phyloP scores from a whole-genome alignment of 1,140 invertebrate species.

The Steinernema khuongi region DNA sequence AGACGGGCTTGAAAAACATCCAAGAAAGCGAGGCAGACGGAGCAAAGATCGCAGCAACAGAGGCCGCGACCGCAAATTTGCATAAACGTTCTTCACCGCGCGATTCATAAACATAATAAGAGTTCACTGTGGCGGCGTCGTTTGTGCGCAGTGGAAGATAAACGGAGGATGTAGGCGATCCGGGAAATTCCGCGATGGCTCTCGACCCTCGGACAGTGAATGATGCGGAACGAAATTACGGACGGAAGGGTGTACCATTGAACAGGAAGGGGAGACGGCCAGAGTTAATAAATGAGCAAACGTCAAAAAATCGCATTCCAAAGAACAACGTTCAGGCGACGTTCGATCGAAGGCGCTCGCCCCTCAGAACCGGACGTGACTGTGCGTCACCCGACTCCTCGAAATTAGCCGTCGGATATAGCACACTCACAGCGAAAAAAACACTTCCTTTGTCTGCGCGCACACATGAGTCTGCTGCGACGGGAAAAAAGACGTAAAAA shows the following conservation, averaged over 20 bases:
- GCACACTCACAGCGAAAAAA: background rate
- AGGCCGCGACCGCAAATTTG: constrained; percentile 1
- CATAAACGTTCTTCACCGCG: background rate
- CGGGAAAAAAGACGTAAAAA: background rate
- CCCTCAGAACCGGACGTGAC: background rate
- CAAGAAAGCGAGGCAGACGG: constrained; percentile 14
- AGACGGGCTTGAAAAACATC: constrained; percentile 16
- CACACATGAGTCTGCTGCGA: no score
- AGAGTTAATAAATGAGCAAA: background rate
- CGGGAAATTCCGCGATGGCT: constrained; percentile 13
- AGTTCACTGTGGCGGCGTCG: background rate
- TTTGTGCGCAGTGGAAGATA: background rate
- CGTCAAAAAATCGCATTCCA: background rate
- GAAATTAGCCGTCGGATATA: background rate
- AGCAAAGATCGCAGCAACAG: constrained; percentile 12
- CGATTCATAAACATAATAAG: constrained; percentile 12
- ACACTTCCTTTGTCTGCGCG: background rate
- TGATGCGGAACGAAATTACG: background rate
- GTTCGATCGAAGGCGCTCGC: background rate
- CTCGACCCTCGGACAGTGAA: background rate
- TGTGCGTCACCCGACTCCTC: background rate
- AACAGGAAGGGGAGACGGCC: no score
- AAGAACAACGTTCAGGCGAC: constrained; percentile 13
- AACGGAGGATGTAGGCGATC: constrained; percentile 10
- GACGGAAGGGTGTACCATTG: no score